phyloP scores from a whole-genome alignment of 2,797 vertebrate species.

The Macropus fuliginosus region DNA sequence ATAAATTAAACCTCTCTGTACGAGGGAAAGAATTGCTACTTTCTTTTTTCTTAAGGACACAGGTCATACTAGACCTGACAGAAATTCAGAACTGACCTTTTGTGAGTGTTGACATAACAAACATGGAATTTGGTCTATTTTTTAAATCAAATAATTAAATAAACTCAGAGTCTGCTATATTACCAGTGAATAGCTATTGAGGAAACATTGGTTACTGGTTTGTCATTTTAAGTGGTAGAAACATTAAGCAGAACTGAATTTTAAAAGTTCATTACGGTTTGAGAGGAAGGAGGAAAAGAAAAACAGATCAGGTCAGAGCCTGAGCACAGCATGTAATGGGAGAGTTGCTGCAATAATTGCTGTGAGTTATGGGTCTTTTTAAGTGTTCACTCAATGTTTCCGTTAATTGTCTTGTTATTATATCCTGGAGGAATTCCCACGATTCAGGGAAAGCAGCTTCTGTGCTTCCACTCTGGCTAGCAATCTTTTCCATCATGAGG shows the following conservation, averaged over 20 bases:
- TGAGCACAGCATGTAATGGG: constrained; percentile 5
- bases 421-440: constrained; percentile 35
- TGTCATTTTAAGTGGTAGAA: constrained; percentile 10
- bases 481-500: constrained; percentile 1
- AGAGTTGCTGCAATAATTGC: background rate
- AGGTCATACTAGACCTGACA: constrained; percentile 8
- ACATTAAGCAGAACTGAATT: constrained; percentile 48
- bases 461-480: background rate
- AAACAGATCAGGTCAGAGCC: background rate
- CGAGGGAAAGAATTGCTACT: background rate
- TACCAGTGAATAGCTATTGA: constrained; percentile 5
- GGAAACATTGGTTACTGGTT: background rate
- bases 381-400: constrained; percentile 16
- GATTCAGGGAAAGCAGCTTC: constrained; percentile 1
- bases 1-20: background rate
- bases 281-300: constrained; percentile 30
- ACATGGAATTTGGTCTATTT: constrained; percentile 9
- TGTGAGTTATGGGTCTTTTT: background rate
- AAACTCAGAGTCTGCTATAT: constrained; percentile 24
- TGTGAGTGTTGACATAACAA: background rate
- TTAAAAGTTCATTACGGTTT: constrained; percentile 28
- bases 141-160: constrained; percentile 54
- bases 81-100: constrained; percentile 46
- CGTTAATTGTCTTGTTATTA: background rate
- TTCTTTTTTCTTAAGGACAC: constrained; percentile 42